Conservation (phyloP, 1,140 invertebrate genomes). For the Berghia stephanieae region DNA sequence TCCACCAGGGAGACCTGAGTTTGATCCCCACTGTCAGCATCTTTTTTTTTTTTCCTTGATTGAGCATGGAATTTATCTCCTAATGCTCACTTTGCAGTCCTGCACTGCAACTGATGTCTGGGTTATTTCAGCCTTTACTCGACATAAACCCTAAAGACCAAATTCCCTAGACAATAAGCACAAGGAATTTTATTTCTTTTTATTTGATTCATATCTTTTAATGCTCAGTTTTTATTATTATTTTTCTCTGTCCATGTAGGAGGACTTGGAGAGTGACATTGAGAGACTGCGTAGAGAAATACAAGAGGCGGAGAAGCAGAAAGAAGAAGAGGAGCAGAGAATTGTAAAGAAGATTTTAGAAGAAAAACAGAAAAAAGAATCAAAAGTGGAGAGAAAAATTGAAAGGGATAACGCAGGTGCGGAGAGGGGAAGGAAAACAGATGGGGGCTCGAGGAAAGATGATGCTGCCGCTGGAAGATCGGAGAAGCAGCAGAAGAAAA, state of each 20-base stretch:
- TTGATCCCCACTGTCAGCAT: too few species aligned
- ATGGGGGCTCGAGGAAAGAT: not conserved
- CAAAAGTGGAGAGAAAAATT: not conserved
- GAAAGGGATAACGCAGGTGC: not conserved
- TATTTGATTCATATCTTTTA: not conserved
- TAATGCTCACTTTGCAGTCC: too few species aligned
- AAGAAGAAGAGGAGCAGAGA: not conserved
- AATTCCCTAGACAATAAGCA: not conserved
- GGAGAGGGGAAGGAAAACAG: not conserved
- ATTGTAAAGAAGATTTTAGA: not conserved
- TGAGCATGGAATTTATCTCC: too few species aligned
- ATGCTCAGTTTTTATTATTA: not conserved
- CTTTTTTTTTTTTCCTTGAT: too few species aligned
- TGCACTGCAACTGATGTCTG: too few species aligned
- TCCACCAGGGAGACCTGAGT: too few species aligned
- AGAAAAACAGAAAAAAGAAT: not conserved
- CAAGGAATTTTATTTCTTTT: conserved; percentile 2
- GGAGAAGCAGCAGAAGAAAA: not conserved
- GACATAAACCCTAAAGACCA: too few species aligned
- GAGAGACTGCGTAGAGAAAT: conserved; percentile 19
- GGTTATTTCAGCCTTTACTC: too few species aligned
- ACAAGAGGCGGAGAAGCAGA: conserved; percentile 13
- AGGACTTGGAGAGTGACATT: conserved; percentile 16
- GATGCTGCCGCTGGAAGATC: not conserved
- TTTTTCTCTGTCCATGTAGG: not conserved